Conservation (phyloP, 2,113 vertebrate species). For the Uria aalge region DNA sequence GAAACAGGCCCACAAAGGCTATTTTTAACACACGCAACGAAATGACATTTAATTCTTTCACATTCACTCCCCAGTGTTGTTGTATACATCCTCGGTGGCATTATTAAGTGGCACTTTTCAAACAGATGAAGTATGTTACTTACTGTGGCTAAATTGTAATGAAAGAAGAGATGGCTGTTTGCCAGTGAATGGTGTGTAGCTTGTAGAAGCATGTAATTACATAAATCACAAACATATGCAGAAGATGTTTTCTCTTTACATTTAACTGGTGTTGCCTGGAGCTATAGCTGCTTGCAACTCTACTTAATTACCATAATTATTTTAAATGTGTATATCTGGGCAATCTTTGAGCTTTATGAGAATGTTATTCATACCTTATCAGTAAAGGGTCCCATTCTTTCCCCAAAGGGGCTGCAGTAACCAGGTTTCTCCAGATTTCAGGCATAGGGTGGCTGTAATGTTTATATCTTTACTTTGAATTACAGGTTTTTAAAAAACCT, state of each 20-base stretch:
- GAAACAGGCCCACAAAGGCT: slow-evolving; percentile 1
- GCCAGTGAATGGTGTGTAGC: slow-evolving; percentile 63
- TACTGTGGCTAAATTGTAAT: slow-evolving; percentile 40
- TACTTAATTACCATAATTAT: slow-evolving; percentile 74
- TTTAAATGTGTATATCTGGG: slow-evolving; percentile 70
- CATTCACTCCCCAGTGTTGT: background rate
- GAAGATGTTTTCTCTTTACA: slow-evolving; percentile 70
- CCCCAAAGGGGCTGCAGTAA: slow-evolving; percentile 24
- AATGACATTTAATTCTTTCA: slow-evolving; percentile 43
- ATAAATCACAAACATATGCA: slow-evolving; percentile 74
- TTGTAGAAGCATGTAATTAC: slow-evolving; percentile 69
- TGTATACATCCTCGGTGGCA: slow-evolving; percentile 5
- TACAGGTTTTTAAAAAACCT: slow-evolving; percentile 32
- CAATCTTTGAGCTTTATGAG: slow-evolving; percentile 70
- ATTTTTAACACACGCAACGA: slow-evolving; percentile 31
- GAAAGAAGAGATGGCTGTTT: slow-evolving; percentile 62
- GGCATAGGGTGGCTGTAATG: background rate
- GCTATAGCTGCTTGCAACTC: slow-evolving; percentile 68
- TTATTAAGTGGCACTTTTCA: slow-evolving; percentile 54
- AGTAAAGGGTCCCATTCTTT: slow-evolving; percentile 48
- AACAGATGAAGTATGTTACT: slow-evolving; percentile 45
- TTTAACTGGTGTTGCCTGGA: slow-evolving; percentile 66
- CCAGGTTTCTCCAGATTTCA: slow-evolving; percentile 47
- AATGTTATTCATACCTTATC: slow-evolving; percentile 73
- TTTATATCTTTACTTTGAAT: slow-evolving; percentile 61